Conservation (phyloP, 2,113 vertebrate genomes). For the Tetraodon nigroviridis region DNA sequence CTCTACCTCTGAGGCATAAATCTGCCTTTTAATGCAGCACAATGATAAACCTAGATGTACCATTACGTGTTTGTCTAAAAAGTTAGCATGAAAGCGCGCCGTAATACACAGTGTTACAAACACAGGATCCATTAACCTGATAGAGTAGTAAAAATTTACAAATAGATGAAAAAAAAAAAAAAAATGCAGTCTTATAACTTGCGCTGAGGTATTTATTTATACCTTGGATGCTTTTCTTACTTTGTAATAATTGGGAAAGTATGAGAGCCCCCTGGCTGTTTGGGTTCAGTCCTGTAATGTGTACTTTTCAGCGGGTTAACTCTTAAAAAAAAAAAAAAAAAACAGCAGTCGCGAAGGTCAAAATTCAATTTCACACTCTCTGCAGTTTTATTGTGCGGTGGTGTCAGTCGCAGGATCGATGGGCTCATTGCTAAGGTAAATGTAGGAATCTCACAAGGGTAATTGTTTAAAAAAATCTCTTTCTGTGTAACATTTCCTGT, state of each 20-base stretch:
- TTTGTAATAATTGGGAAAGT: conserved; percentile 72
- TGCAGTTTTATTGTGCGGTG: conserved; percentile 71
- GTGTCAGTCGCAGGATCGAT: conserved; percentile 73
- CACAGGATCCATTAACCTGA: conserved; percentile 62
- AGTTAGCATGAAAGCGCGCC: conserved; percentile 54
- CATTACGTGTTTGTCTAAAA: conserved; percentile 65
- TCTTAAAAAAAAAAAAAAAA: conserved; percentile 43
- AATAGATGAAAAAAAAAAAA: conserved; percentile 53
- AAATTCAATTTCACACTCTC: conserved; percentile 75
- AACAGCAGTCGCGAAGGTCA: conserved; percentile 75
- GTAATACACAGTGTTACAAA: conserved; percentile 53
- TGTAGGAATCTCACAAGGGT: conserved; percentile 44
- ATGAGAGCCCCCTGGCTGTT: conserved; percentile 71
- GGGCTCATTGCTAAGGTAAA: conserved; percentile 64
- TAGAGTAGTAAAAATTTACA: conserved; percentile 64
- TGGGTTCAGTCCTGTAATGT: conserved; percentile 67
- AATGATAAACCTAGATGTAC: conserved; percentile 42
- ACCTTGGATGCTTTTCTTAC: conserved; percentile 47
- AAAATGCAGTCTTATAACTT: conserved; percentile 61
- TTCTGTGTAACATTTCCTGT: conserved; percentile 25
- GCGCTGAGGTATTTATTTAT: conserved; percentile 60
- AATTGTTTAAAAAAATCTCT: conserved; percentile 47
- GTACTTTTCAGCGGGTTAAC: conserved; percentile 67
- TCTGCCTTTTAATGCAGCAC: conserved; percentile 58
- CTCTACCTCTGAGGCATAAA: conserved; percentile 52